Conservation (phyloP, 2,888 invertebrate genomes). For the Meta bourneti region DNA sequence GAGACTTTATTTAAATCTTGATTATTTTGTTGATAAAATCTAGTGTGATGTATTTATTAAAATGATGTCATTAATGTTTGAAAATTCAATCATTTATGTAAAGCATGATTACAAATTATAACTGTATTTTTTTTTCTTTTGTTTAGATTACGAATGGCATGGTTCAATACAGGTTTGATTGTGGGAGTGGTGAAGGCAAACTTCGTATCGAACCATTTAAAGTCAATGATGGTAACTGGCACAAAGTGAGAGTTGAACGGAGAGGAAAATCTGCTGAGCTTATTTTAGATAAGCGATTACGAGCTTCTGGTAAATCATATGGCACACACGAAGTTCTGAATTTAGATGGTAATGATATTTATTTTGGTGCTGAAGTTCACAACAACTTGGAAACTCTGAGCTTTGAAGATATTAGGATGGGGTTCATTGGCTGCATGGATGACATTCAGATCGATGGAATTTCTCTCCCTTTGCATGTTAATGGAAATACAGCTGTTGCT, state of each 20-base stretch:
- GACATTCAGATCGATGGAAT: slow-evolving; percentile 89
- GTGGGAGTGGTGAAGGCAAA: slow-evolving; percentile 93
- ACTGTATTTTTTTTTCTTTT: not conserved
- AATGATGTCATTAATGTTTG: too few species aligned
- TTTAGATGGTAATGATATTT: slow-evolving; percentile 84
- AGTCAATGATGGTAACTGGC: slow-evolving; percentile 93
- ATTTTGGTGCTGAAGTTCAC: slow-evolving; percentile 81
- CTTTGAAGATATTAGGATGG: slow-evolving; percentile 89
- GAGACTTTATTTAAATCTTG: not conserved
- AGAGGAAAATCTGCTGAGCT: slow-evolving; percentile 90
- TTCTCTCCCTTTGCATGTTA: slow-evolving; percentile 86
- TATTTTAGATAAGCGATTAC: slow-evolving; percentile 88
- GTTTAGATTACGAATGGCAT: slow-evolving; percentile 65
- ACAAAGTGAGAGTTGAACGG: slow-evolving; percentile 88
- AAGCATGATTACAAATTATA: too few species aligned
- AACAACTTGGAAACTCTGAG: slow-evolving; percentile 81
- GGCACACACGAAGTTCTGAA: slow-evolving; percentile 92
- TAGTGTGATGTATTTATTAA: not conserved
- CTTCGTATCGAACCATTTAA: slow-evolving; percentile 88
- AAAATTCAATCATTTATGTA: too few species aligned
- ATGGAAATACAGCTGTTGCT: slow-evolving; percentile 78
- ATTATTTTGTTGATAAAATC: not conserved
- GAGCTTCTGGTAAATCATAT: slow-evolving; percentile 86
- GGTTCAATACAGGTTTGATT: slow-evolving; percentile 88
- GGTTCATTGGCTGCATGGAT: slow-evolving; percentile 95